Percentiles rank a stretch among this genome's conserved stretches.
These are phyloP conservation scores for Athene noctua DNA, from an alignment of 2,113 vertebrate species.

Conservation along the genomic window DNA sequence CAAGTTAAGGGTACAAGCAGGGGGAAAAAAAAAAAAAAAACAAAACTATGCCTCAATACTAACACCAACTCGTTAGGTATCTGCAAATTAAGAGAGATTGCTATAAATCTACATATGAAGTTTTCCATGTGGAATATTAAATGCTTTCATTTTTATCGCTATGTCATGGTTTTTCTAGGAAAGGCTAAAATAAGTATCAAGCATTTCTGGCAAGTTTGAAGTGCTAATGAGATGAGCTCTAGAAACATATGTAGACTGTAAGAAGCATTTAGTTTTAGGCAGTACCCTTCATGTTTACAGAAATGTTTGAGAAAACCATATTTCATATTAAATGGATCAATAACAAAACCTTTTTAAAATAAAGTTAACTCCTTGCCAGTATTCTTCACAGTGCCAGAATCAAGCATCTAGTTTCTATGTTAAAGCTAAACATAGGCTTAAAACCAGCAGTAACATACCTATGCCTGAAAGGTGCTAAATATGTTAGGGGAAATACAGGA, in stretches of 20 bases:
- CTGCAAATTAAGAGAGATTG: not conserved
- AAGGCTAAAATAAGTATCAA: not conserved
- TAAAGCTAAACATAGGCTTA: not conserved
- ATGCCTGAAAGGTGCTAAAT: not conserved
- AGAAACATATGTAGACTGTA: not conserved
- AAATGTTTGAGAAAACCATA: not conserved
- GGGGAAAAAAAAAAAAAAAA: too few relatives aligned
- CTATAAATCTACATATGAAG: not conserved
- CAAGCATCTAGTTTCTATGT: not conserved
- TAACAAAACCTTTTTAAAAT: too few relatives aligned
- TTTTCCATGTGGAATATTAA: not conserved
- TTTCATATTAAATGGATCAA: too few relatives aligned
- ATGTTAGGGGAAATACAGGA: not conserved
- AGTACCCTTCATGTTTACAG: not conserved
- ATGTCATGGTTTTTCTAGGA: not conserved
- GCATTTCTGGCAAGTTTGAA: not conserved
- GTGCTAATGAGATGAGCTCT: not conserved
- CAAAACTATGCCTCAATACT: not conserved
- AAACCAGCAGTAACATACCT: not conserved
- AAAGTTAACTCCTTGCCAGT: not conserved
- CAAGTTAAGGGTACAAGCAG: rapidly evolving
- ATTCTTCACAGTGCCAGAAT: not conserved
- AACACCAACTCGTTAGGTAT: not conserved
- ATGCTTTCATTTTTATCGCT: not conserved
- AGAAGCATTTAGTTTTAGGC: not conserved